Evolutionary conservation across 2,797 vertebrate species (phyloP).

Genomic region (Odontamblyopus lacepedii): DNA sequence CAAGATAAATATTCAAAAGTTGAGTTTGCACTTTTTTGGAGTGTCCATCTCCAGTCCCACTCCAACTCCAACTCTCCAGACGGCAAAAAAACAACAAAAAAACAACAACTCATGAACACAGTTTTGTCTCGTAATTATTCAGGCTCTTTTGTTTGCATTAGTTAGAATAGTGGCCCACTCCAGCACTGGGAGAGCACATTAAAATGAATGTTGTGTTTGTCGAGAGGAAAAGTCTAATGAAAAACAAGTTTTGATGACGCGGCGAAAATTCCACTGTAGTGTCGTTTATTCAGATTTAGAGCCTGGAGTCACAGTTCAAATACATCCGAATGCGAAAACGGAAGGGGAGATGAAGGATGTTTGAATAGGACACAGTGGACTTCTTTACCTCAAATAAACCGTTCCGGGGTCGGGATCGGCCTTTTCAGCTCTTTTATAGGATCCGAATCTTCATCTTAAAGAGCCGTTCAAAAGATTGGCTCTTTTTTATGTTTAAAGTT

Average conservation of each 20-base stretch:
- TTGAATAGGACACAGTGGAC: background rate
- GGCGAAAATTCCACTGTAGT: background rate
- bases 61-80: background rate
- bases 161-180: background rate
- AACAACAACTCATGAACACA: background rate
- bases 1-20: background rate
- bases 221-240: background rate
- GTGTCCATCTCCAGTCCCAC: background rate
- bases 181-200: background rate
- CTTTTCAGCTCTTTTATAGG: too few relatives aligned
- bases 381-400: background rate
- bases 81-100: too few relatives aligned
- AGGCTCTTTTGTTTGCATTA: conserved; percentile 4
- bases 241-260: conserved; percentile 5
- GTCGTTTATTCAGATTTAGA: conserved; percentile 7
- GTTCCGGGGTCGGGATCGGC: background rate
- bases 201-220: conserved; percentile 3
- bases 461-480: too few relatives aligned
- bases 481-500: too few relatives aligned
- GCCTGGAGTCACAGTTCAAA: background rate
- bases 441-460: too few relatives aligned
- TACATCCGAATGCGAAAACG: background rate
- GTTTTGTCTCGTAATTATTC: background rate
- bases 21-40: background rate
- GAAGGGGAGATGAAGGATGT: background rate